Conservation (phyloP, 2,797 vertebrate genomes). For the Telmatherina bonti region DNA sequence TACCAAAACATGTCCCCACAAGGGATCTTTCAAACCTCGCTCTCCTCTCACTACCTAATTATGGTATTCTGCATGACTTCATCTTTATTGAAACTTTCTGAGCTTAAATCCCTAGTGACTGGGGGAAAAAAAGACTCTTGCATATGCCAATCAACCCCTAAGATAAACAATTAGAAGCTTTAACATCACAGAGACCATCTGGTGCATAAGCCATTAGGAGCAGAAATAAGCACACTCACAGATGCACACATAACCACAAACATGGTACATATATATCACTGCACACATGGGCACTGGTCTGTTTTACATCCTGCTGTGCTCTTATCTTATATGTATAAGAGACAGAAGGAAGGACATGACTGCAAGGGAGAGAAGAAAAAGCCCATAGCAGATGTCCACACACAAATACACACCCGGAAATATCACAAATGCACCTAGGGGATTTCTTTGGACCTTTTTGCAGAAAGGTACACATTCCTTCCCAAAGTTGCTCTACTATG, state of each 20-base stretch:
- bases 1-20: not conserved
- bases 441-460: not conserved
- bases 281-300: slow-evolving; percentile 19
- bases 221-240: slow-evolving; percentile 26
- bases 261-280: slow-evolving; percentile 26
- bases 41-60: not conserved
- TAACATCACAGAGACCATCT: slow-evolving; percentile 70
- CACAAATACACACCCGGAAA: slow-evolving; percentile 2
- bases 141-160: slow-evolving; percentile 53
- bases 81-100: slow-evolving; percentile 1
- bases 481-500: slow-evolving; percentile 1
- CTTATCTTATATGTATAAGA: slow-evolving; percentile 40
- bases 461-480: slow-evolving; percentile 11
- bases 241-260: not conserved
- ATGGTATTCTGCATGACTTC: slow-evolving; percentile 12
- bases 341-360: slow-evolving; percentile 55
- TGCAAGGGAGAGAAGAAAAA: slow-evolving; percentile 39
- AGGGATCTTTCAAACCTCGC: not conserved
- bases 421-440: slow-evolving; percentile 22
- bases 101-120: slow-evolving; percentile 15
- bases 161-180: slow-evolving; percentile 66
- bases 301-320: slow-evolving; percentile 26
- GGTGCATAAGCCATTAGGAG: slow-evolving; percentile 39
- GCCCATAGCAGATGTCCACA: slow-evolving; percentile 64
- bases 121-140: slow-evolving; percentile 22